Evolutionary conservation across 2,797 vertebrate genomes (phyloP).

Genomic region (Sebastiscus albofasciatus): DNA sequence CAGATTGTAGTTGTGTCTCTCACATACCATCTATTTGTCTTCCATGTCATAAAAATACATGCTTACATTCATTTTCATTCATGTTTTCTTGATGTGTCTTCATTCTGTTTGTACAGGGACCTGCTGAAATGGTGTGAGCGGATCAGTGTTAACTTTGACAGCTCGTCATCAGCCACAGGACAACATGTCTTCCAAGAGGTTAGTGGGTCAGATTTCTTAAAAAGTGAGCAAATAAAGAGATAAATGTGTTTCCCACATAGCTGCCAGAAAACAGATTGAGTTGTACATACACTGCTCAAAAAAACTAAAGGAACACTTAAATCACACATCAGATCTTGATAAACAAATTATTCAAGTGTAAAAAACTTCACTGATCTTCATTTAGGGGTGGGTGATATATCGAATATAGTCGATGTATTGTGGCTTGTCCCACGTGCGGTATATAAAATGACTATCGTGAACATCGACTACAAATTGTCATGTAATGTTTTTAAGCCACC

Average conservation of each 20-base stretch:
- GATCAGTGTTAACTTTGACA: conserved; percentile 88
- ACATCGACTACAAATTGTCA: too few species aligned
- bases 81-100: neutral
- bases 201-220: conserved; percentile 9
- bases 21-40: neutral
- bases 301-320: too few species aligned
- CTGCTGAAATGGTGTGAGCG: conserved; percentile 96
- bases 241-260: neutral
- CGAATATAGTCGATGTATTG: too few species aligned
- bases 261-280: neutral
- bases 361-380: too few species aligned
- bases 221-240: neutral
- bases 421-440: too few species aligned
- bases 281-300: too few species aligned
- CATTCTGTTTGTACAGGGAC: conserved; percentile 81
- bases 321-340: too few species aligned
- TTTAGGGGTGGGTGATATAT: too few species aligned
- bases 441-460: too few species aligned
- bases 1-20: neutral
- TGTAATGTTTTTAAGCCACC: too few species aligned
- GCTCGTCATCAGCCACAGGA: conserved; percentile 84
- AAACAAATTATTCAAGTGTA: too few species aligned
- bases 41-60: neutral
- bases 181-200: conserved; percentile 96
- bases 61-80: neutral